Evolutionary conservation across 2,797 vertebrate genomes (phyloP), one percentile per base, ranked within the genome.

Genomic region (Silurus aristotelis): DNA sequence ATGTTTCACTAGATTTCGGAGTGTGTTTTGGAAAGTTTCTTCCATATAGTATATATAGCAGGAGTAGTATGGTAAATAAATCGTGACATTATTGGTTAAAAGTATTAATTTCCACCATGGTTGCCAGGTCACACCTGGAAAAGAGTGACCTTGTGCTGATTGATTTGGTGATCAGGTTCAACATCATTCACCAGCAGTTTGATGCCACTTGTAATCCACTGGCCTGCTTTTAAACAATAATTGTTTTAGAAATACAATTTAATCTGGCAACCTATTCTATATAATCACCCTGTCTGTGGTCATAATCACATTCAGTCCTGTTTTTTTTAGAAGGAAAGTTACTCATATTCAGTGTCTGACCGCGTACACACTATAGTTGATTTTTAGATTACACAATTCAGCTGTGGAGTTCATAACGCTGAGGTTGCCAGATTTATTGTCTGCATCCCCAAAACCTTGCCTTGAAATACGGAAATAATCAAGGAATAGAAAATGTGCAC

Each of bases 231-330:
- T 64, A 64, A 64, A 17, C 22, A 60, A 22, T 10, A 2, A n/a
- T 25, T 80, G 22, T 48, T 48, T 64, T 80, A 64, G 61, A 46
- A 63, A 79, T 6, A 64, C 5, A 13, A 10, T 64, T 15, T 13
- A 80, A 80, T 80, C 60, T 80, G 77, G 77, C 77, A 80, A 80
- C 22, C 38, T 3, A 48, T 64, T 64, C 60, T 48, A 48, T 64
- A 80, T 9, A n/a, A 80, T 2, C 58, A 3, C 13, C 60, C 46
- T 14, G 20, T 22, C 48, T 19, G 25, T 31, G 73, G 31, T 13
- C 13, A 13, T n/a, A 5, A 27, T 43, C 31, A n/a, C 31, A 43
- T 5, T 22, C 20, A 3, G 12, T 14, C 10, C 31, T 38, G 0
- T 38, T 38, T n/a, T n/a, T 31, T 38, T 38, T 38, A 38, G 31